These are phyloP conservation scores for Phocoena phocoena DNA, from an alignment of 2,113 vertebrate genomes.

Conservation along the genomic window DNA sequence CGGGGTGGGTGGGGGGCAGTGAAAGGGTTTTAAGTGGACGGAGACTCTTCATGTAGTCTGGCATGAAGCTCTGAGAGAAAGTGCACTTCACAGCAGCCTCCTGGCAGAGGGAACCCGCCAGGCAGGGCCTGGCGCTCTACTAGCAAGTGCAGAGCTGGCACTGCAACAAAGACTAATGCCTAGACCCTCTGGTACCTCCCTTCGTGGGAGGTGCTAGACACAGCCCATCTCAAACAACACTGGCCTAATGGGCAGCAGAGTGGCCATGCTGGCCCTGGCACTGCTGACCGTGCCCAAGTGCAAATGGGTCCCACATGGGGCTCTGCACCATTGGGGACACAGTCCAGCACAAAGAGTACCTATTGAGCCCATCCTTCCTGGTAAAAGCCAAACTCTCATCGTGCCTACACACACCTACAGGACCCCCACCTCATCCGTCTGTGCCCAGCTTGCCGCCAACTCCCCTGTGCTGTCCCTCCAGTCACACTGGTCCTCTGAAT, in stretches of 20 bases:
- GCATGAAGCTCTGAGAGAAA: not conserved
- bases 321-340: not conserved
- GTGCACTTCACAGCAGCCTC: fast-evolving
- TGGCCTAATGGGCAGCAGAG: not conserved
- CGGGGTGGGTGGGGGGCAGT: fast-evolving
- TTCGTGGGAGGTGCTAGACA: not conserved
- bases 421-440: not conserved
- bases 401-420: not conserved
- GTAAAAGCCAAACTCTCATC: not conserved
- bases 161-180: not conserved
- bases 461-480: too few relatives aligned
- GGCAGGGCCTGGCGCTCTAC: not conserved
- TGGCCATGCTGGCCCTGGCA: not conserved
- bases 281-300: not conserved
- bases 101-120: not conserved
- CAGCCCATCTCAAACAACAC: not conserved
- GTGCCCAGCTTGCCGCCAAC: too few relatives aligned
- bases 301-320: not conserved
- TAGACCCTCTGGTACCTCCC: not conserved
- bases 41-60: not conserved
- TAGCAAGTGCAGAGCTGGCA: not conserved
- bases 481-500: not conserved
- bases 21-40: not conserved
- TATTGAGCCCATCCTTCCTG: not conserved
- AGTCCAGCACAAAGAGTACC: not conserved